Conservation (phyloP, 30 jellyfish, hydroid and myxozoan genomes). For the Hydractinia echinata region DNA sequence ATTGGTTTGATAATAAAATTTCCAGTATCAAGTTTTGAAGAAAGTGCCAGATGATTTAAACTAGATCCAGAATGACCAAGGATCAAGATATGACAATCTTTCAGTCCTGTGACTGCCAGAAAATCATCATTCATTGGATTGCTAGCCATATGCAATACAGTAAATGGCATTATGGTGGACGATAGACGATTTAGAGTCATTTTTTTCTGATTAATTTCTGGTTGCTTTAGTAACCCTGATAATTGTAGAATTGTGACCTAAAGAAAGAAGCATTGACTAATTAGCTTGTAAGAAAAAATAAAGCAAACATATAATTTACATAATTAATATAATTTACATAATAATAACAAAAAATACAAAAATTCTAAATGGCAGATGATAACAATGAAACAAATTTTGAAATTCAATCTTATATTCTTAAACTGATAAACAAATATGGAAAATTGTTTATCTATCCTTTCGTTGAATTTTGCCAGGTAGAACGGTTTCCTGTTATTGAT, state of each 20-base stretch:
- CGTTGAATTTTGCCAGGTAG: no score
- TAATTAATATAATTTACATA: no score
- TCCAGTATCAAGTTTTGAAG: slow-evolving; percentile 70
- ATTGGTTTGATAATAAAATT: slow-evolving; percentile 72
- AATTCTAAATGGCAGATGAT: no score
- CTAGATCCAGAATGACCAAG: slow-evolving; percentile 78
- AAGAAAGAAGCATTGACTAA: no score
- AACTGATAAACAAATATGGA: no score
- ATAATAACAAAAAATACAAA: no score
- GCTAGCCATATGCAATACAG: slow-evolving; percentile 62
- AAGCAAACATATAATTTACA: neutral
- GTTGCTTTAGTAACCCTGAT: slow-evolving; percentile 67
- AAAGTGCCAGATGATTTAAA: slow-evolving; percentile 55
- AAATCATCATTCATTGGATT: slow-evolving; percentile 68
- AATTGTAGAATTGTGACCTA: slow-evolving; percentile 82
- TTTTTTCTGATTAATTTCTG: slow-evolving; percentile 64
- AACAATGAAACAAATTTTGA: no score
- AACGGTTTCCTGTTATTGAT: no score
- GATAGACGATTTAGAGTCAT: slow-evolving; percentile 64
- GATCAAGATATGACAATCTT: slow-evolving; percentile 85
- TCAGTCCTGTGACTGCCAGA: slow-evolving; percentile 88
- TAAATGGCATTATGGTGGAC: slow-evolving; percentile 73
- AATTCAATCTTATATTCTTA: no score
- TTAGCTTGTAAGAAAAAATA: neutral
- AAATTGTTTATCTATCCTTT: no score